Evolutionary conservation across 2,888 invertebrate species (phyloP).

Genomic region (Tetranychus truncatus): DNA sequence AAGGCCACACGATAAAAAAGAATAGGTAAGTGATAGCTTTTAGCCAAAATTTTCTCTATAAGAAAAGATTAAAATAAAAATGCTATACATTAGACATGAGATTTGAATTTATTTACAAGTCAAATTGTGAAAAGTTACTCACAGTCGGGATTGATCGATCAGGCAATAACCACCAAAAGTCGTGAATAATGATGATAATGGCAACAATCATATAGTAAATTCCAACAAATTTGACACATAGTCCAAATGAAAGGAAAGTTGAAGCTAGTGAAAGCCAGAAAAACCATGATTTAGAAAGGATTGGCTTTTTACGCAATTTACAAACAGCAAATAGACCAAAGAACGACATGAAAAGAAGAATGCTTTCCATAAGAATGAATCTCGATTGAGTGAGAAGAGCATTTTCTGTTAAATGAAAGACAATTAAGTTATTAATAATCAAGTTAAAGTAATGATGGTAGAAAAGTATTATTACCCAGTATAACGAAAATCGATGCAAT

Average conservation of each 20-base stretch:
- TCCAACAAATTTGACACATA: constrained; percentile 73
- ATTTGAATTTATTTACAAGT: neutral
- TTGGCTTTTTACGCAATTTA: constrained; percentile 32
- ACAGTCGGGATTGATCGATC: constrained; percentile 31
- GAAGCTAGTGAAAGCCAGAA: constrained; percentile 38
- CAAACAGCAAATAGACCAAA: constrained; percentile 38
- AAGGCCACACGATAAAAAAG: constrained; percentile 43
- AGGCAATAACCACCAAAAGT: constrained; percentile 48
- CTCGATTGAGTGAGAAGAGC: constrained; percentile 76
- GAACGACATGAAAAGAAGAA: constrained; percentile 66
- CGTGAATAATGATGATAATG: constrained; percentile 48
- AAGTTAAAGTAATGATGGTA: neutral
- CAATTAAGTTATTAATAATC: neutral
- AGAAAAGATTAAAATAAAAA: constrained; percentile 10
- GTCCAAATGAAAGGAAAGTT: constrained; percentile 38
- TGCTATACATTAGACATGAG: neutral
- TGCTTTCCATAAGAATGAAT: constrained; percentile 80
- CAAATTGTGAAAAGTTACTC: constrained; percentile 28
- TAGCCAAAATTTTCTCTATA: constrained; percentile 30
- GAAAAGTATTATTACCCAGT: constrained; percentile 42
- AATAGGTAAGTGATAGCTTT: constrained; percentile 38
- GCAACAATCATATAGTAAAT: constrained; percentile 58
- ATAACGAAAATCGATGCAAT: constrained; percentile 61
- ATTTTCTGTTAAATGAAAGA: constrained; percentile 48
- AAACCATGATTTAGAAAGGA: constrained; percentile 43